A percentile compares a stretch with the other conserved stretches of the same genome.
Evolutionary conservation across 2,888 invertebrate species (phyloP).

Genomic region (Diachrysia chrysitis): DNA sequence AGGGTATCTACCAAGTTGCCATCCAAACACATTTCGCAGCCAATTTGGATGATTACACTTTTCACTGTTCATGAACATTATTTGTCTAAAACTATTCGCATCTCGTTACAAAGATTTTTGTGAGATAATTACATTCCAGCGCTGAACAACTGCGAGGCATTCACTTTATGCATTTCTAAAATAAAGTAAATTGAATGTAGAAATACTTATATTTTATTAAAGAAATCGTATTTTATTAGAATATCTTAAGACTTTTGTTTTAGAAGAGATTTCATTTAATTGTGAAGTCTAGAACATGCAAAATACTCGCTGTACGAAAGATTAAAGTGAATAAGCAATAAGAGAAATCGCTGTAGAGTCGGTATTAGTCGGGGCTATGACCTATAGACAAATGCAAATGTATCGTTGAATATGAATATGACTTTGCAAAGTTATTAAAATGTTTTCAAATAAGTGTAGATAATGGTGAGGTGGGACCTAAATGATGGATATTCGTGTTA

Average conservation of each 20-base stretch:
- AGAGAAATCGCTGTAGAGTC: too few species aligned
- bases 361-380: too few species aligned
- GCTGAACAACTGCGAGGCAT: constrained; percentile 4
- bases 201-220: constrained; percentile 25
- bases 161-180: constrained; percentile 16
- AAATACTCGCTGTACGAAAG: not conserved
- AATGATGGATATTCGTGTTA: not conserved
- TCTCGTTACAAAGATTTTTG: constrained; percentile 8
- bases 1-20: not conserved
- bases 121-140: constrained; percentile 25
- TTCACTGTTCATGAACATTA: constrained; percentile 13
- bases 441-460: not conserved
- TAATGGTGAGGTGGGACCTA: not conserved
- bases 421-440: not conserved
- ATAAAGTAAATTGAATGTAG: constrained; percentile 13
- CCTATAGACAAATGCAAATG: too few species aligned
- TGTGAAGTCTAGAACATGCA: not conserved
- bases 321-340: not conserved
- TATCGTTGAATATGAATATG: not conserved
- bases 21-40: not conserved
- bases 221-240: constrained; percentile 6
- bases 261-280: not conserved
- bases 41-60: not conserved
- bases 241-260: not conserved
- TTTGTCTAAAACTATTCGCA: not conserved